A percentile compares a stretch with the other conserved stretches of the same genome.
These are phyloP conservation scores for Dallia pectoralis DNA, from an alignment of 2,797 vertebrate genomes.

Conservation along the genomic window DNA sequence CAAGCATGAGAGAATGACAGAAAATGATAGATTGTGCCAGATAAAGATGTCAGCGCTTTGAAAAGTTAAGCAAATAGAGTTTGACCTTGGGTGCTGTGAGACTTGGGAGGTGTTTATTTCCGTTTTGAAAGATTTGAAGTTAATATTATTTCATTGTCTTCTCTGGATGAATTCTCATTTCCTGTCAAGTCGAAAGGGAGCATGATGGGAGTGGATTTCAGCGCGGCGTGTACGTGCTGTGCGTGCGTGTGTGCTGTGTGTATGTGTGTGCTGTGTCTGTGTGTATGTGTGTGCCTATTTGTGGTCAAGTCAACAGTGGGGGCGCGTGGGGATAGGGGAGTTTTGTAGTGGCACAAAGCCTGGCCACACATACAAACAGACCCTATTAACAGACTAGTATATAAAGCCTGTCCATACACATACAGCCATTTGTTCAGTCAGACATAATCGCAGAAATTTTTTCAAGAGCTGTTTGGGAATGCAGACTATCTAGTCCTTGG, in stretches of 20 bases:
- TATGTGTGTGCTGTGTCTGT: conserved; percentile 34
- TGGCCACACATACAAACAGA: conserved; percentile 24
- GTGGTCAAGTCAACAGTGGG: conserved; percentile 66
- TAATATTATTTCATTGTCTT: conserved; percentile 57
- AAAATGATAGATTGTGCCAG: conserved; percentile 8
- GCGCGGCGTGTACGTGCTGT: conserved; percentile 22
- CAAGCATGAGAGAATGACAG: conserved; percentile 34
- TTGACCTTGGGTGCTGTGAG: conserved; percentile 48
- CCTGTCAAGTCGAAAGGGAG: conserved; percentile 61
- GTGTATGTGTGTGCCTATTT: conserved; percentile 28
- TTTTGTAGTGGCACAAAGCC: conserved; percentile 69
- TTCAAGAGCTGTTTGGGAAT: neutral
- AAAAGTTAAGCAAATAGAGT: conserved; percentile 36
- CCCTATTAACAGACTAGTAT: neutral
- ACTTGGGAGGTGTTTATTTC: conserved; percentile 62
- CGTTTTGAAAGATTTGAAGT: conserved; percentile 56
- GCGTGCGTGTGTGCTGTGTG: conserved; percentile 53
- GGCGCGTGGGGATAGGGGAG: conserved; percentile 33
- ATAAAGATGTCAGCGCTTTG: conserved; percentile 33
- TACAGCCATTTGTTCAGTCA: neutral
- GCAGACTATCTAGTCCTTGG: too few species aligned
- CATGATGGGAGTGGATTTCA: conserved; percentile 59
- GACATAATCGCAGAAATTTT: neutral
- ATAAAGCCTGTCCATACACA: conserved; percentile 7
- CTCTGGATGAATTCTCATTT: conserved; percentile 66